These are phyloP conservation scores for Scaptodrosophila lebanonensis DNA, from an alignment of 1,140 invertebrate genomes.

Conservation along the genomic window DNA sequence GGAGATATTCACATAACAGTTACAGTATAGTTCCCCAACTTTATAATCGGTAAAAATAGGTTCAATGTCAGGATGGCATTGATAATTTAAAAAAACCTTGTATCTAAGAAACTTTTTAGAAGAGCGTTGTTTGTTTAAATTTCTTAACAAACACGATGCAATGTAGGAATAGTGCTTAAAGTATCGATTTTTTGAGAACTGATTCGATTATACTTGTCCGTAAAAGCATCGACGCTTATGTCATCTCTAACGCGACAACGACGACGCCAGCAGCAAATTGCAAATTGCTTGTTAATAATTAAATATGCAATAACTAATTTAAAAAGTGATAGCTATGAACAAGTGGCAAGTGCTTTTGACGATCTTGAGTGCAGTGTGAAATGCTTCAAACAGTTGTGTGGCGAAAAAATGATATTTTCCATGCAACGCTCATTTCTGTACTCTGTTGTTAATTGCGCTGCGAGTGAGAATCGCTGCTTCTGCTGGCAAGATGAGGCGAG, in stretches of 20 bases:
- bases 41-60: too few relatives aligned
- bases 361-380: conserved; percentile 2
- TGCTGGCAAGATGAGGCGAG: conserved; percentile 43
- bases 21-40: too few relatives aligned
- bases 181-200: too few relatives aligned
- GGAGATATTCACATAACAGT: too few relatives aligned
- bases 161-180: too few relatives aligned
- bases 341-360: conserved; percentile 14
- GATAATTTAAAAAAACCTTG: too few relatives aligned
- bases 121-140: conserved; percentile 20
- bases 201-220: too few relatives aligned
- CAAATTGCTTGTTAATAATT: conserved; percentile 50
- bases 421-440: conserved; percentile 52
- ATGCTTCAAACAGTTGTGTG: conserved; percentile 25
- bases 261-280: conserved; percentile 57
- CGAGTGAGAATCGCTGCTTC: conserved; percentile 8
- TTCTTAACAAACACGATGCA: too few relatives aligned
- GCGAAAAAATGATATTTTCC: conserved; percentile 20
- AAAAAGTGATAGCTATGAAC: conserved; percentile 5
- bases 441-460: conserved; percentile 55
- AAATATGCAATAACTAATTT: conserved; percentile 4
- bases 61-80: too few relatives aligned
- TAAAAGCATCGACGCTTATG: too few relatives aligned
- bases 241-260: too few relatives aligned
- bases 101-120: conserved; percentile 1